Evolutionary conservation across 1,140 invertebrate genomes (phyloP), one percentile per base, ranked within the genome.

Genomic region (Drosophila cardini): DNA sequence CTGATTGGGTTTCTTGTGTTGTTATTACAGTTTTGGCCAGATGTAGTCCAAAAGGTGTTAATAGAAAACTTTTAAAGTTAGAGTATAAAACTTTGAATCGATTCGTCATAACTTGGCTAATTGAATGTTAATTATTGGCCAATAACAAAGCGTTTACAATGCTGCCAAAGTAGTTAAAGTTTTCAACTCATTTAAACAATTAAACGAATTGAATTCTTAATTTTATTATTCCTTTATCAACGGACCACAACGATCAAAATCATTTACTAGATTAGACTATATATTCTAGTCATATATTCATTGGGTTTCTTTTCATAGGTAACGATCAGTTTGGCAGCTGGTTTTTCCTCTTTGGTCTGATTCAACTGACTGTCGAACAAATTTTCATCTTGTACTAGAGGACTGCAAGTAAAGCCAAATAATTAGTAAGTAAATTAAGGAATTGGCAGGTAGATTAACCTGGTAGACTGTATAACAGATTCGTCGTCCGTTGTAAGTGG

Each of bases 31-130:
- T 11, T 32, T 43, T 10, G 11, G 10, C 50, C 46, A 48, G 32
- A 38, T 55, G 15, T 15, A 36, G 52, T 55, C 10, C 34, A 38
- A 34, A 34, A 67, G 78, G 78, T 80, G 79, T 70, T 81, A 82
- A 82, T 78, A 57, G 74, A 81, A 78, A 81, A 70, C 71, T 15
- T 56, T 81, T 77, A 62, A 48, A 63, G 60, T 72, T 63, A 48
- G 34, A 18, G 15, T 36, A 56, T 38, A 65, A 42, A 34, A 36
- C 53, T 55, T 65, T 56, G 62, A 67, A 80, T 80, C 68, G 78
- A 80, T 80, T 80, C 57, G 72, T 76, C 57, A 80, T 80, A 62
- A 76, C 56, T 60, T 63, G 40, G 78, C 65, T 80, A 80, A 80
- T 80, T 80, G 78, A 80, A 76, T 80, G 77, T 65, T 64, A 67